A percentile compares a stretch with the other conserved stretches of the same genome.
These are phyloP conservation scores for Periophthalmus modestus DNA, from an alignment of 2,113 vertebrate species.

Conservation along the genomic window DNA sequence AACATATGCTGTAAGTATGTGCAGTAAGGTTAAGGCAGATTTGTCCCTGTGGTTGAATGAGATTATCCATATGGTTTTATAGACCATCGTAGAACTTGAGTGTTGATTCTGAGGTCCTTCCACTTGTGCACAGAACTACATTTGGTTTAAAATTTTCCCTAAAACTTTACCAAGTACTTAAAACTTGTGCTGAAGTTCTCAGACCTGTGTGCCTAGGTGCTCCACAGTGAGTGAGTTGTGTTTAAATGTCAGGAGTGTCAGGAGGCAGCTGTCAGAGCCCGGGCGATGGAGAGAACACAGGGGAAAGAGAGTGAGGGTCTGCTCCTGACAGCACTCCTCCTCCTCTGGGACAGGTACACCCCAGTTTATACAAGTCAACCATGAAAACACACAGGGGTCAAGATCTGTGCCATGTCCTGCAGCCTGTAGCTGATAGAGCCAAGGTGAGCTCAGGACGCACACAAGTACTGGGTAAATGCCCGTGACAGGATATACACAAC, in stretches of 20 bases:
- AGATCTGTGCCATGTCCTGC: conserved; percentile 42
- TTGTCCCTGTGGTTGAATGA: background rate
- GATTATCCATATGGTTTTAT: background rate
- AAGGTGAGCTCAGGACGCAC: conserved; percentile 33
- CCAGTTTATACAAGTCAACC: conserved; percentile 59
- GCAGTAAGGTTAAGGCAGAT: too few species aligned
- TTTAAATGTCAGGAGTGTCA: conserved; percentile 56
- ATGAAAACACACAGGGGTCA: conserved; percentile 68
- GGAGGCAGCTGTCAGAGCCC: conserved; percentile 49
- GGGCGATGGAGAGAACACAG: conserved; percentile 53
- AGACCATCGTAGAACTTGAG: background rate
- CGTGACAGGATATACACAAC: background rate
- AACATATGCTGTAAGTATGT: too few species aligned
- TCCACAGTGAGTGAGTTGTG: conserved; percentile 47
- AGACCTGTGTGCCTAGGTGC: conserved; percentile 6
- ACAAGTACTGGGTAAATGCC: background rate
- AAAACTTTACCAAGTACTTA: background rate
- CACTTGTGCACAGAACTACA: background rate
- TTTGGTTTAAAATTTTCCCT: background rate
- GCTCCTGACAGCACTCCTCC: conserved; percentile 51
- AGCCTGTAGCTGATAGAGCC: conserved; percentile 38
- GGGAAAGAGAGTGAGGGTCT: conserved; percentile 64
- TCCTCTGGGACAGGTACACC: conserved; percentile 65
- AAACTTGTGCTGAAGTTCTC: conserved; percentile 10
- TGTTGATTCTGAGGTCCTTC: background rate